phyloP scores from a whole-genome alignment of 2,797 vertebrate species.

The Falco peregrinus region DNA sequence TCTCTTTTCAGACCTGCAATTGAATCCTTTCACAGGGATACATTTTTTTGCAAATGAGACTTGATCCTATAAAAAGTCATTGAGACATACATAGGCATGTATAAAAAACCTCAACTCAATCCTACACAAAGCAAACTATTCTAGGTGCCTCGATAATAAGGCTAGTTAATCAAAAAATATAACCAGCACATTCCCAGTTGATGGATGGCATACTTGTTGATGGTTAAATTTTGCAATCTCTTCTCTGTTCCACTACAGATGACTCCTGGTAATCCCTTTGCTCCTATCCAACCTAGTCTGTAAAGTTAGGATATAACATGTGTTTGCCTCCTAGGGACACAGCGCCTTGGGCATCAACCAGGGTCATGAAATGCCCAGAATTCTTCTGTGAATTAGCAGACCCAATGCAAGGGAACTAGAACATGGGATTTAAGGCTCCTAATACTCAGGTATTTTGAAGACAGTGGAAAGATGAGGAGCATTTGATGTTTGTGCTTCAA shows the following conservation, averaged over 20 bases:
- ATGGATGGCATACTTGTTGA: background rate
- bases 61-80: background rate
- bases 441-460: background rate
- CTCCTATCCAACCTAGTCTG: background rate
- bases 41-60: background rate
- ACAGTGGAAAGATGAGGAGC: background rate
- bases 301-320: background rate
- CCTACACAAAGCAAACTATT: background rate
- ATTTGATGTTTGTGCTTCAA: background rate
- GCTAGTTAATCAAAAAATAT: background rate
- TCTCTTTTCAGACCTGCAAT: background rate
- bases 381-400: slow-evolving; percentile 2
- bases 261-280: background rate
- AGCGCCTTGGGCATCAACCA: background rate
- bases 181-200: background rate
- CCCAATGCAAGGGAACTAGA: background rate
- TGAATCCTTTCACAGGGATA: background rate
- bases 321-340: background rate
- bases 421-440: background rate
- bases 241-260: background rate
- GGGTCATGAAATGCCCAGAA: background rate
- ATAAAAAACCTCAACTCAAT: background rate
- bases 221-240: background rate
- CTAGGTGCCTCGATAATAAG: background rate
- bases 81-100: background rate